Base-by-base conservation (phyloP, 1,140 invertebrate genomes). In the Galleria mellonella region DNA sequence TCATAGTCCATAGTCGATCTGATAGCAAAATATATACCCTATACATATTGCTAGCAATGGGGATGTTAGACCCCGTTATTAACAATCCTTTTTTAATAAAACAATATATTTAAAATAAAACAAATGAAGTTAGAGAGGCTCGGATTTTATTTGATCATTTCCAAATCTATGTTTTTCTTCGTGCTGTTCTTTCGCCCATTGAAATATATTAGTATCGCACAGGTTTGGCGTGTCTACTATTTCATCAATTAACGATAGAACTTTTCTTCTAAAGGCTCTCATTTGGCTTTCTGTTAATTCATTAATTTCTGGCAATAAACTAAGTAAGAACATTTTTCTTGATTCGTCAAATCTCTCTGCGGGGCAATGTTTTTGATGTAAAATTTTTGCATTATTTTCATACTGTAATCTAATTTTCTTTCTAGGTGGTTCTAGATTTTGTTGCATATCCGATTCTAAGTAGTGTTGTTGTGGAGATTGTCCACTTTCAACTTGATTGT, bases 301-400 rank as follows among this genome's bases (percentile, higher is more conserved):
- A 11, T 46, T 39, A 9, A 57, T 12, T 49, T 57, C 55, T n/a
- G 55, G 55, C 32, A 52, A 37, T 32, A 52, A 50, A 44, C 58
- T 51, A 13, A 62, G 30, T 3, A 62, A 35, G 32, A 62, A 62
- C 48, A 55, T 46, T 41, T 31, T 55, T 55, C 59, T 51, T 7
- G 46, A 23, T 17, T 54, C 41, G n/a, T 60, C 52, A 10, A 32
- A 9, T 17, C 12, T 47, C 8, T 35, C 41, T 9, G 9, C 27
- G 5, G 17, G 15, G 9, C 0, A 37, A 17, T n/a, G 35, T 15
- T 31, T 31, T 17, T 32, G 2, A 27, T 10, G 7, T 6, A 43
- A 23, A 8, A 7, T 15, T 32, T 15, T 15, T 43, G 15, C 9
- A 15, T 13, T 38, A n/a, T 13, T 14, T 10, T 39, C 15, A 28